Evolutionary conservation across 2,888 invertebrate genomes (phyloP), one percentile per base, ranked within the genome.

Genomic region (Shargacucullia verbasci): DNA sequence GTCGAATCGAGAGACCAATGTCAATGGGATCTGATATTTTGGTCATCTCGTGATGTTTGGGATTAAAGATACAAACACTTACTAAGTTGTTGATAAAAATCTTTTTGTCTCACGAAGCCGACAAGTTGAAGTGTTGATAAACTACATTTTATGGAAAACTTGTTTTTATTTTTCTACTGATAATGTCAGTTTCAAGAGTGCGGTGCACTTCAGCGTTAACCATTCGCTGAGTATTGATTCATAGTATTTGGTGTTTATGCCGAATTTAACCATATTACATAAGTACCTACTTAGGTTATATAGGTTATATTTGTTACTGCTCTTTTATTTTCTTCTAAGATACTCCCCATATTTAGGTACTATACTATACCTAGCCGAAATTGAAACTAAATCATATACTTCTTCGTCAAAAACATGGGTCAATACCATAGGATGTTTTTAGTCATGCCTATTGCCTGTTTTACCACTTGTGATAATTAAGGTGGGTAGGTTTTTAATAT

Each of bases 121-220:
- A 61, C 60, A 59, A 40, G 7, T 29, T 68, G 27, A 60, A 63
- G 60, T 70, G 38, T 59, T 43, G 57, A 62, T 47, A 69, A 59
- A 62, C 45, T 62, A 39, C 41, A 25, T n/a, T 20, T 40, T 38
- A 43, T 43, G 56, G 53, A 52, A 49, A 47, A 43, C 54, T 70
- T 48, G 60, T 47, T 62, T 69, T 71, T 70, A 62, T 74, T 58
- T 58, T 66, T 27, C 53, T 61, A 46, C 35, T 58, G 82, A 82
- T 81, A 80, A 37, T 74, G 82, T 81, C 82, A 78, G 31, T 63
- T 69, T 58, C 76, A 57, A 53, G 50, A 33, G 57, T 40, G 8
- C 29, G 5, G 25, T 44, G 47, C 38, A 53, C 53, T 57, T 60
- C 49, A 54, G 31, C 11, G 11, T 34, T n/a, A 10, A 31, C 14